These are phyloP conservation scores for Excalfactoria chinensis DNA, from an alignment of 2,113 vertebrate genomes.

Conservation along the genomic window DNA sequence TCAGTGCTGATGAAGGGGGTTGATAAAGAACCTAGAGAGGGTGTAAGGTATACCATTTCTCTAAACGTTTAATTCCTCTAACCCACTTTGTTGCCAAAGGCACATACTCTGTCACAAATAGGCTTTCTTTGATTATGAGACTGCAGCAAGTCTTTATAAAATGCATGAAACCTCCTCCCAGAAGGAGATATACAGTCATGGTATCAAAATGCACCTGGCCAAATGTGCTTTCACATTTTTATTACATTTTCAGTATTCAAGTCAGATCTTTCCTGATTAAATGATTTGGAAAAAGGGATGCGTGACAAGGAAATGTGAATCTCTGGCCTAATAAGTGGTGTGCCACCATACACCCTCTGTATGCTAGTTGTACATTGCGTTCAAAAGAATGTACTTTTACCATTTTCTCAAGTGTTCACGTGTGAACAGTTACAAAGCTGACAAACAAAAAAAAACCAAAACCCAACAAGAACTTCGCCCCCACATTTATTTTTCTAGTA, in stretches of 20 bases:
- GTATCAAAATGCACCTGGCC: not conserved
- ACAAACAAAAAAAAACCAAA: not conserved
- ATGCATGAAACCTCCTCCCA: not conserved
- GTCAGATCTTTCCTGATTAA: not conserved
- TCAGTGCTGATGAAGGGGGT: not conserved
- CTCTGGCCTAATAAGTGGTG: not conserved
- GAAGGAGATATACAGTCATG: not conserved
- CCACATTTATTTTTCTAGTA: not conserved
- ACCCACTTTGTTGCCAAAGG: not conserved
- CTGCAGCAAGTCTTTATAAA: not conserved
- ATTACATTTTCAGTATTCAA: not conserved
- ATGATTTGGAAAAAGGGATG: not conserved
- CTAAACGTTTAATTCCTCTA: not conserved
- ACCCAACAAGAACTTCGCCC: not conserved
- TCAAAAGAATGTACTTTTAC: not conserved
- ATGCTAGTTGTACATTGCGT: not conserved
- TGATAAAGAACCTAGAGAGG: slow-evolving; percentile 26
- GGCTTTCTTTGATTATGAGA: not conserved
- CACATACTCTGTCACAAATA: not conserved
- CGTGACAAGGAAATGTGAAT: not conserved
- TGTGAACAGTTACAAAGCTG: not conserved
- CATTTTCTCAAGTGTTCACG: not conserved
- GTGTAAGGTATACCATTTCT: not conserved
- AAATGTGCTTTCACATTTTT: not conserved
- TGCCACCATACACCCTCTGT: not conserved